Evolutionary conservation across 2,797 vertebrate species (phyloP).

Genomic region (Alauda arvensis): DNA sequence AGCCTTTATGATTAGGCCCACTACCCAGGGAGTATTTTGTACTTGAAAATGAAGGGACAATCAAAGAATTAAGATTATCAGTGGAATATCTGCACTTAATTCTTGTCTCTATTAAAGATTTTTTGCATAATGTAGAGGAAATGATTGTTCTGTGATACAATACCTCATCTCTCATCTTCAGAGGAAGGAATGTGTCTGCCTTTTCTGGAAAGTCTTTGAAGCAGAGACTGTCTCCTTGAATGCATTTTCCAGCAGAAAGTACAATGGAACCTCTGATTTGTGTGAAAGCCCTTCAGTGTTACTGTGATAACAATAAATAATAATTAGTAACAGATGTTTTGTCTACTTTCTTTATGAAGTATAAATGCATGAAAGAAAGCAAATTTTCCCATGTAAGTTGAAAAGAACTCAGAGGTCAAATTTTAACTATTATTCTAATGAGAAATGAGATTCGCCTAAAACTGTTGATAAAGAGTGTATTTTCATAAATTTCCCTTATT

Average conservation of each 20-base stretch:
- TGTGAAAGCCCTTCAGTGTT: constrained; percentile 13
- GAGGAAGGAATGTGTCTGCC: constrained; percentile 1
- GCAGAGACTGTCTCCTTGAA: background rate
- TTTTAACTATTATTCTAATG: constrained; percentile 18
- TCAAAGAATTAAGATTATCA: constrained; percentile 35
- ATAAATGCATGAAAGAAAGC: background rate
- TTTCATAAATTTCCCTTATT: constrained; percentile 7
- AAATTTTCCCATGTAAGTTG: background rate
- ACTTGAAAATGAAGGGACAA: constrained; percentile 20
- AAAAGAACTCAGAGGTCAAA: constrained; percentile 31
- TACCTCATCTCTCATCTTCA: constrained; percentile 36
- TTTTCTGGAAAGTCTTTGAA: constrained; percentile 35
- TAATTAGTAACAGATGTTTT: constrained; percentile 37
- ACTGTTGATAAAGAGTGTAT: background rate
- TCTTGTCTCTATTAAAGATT: background rate
- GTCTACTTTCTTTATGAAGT: background rate
- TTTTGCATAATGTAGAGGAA: constrained; percentile 1
- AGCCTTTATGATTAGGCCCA: constrained; percentile 5
- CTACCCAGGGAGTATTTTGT: constrained; percentile 8
- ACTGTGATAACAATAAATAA: constrained; percentile 36
- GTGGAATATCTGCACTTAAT: constrained; percentile 23
- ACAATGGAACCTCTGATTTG: constrained; percentile 33
- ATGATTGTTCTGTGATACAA: constrained; percentile 36
- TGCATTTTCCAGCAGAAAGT: background rate
- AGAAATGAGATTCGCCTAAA: background rate